phyloP scores from a whole-genome alignment of 2,797 vertebrate species.

The Sebastes umbrosus region DNA sequence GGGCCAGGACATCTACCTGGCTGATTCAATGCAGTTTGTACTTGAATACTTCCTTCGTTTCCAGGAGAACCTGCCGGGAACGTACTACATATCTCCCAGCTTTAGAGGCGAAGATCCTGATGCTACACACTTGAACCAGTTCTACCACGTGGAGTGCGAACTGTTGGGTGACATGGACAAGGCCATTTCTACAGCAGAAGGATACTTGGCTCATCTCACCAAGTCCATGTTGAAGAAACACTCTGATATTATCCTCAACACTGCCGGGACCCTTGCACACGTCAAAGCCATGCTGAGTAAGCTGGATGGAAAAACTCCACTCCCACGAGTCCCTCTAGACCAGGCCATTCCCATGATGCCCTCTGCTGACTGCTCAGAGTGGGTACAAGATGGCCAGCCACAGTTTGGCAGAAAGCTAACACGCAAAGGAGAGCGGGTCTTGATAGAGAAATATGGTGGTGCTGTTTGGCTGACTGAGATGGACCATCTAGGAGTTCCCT shows the following conservation, averaged over 20 bases:
- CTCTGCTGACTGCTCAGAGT: slow-evolving; percentile 80
- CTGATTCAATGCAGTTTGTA: slow-evolving; percentile 87
- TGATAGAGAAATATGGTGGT: slow-evolving; percentile 81
- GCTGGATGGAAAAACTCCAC: slow-evolving; percentile 64
- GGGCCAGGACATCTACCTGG: slow-evolving; percentile 82
- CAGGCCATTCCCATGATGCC: slow-evolving; percentile 83
- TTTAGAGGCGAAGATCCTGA: slow-evolving; percentile 86
- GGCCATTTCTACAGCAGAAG: slow-evolving; percentile 81
- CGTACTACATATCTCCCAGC: slow-evolving; percentile 85
- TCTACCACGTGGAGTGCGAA: slow-evolving; percentile 87
- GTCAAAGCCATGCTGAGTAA: slow-evolving; percentile 70
- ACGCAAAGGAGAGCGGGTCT: slow-evolving; percentile 80
- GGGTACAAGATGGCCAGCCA: slow-evolving; percentile 83
- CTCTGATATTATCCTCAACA: slow-evolving; percentile 74
- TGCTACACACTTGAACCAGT: slow-evolving; percentile 85
- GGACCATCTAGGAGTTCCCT: slow-evolving; percentile 85
- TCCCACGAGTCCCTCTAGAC: slow-evolving; percentile 81
- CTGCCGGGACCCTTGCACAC: slow-evolving; percentile 77
- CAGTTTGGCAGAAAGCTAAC: slow-evolving; percentile 84
- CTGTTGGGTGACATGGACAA: slow-evolving; percentile 81
- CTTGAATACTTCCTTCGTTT: slow-evolving; percentile 86
- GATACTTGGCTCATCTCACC: slow-evolving; percentile 79
- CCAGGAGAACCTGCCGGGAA: slow-evolving; percentile 79
- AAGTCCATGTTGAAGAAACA: slow-evolving; percentile 80
- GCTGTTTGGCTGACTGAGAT: slow-evolving; percentile 86